A percentile compares a stretch with the other conserved stretches of the same genome.
Evolutionary conservation across 2,888 invertebrate species (phyloP).

Genomic region (Luperina nickerlii): DNA sequence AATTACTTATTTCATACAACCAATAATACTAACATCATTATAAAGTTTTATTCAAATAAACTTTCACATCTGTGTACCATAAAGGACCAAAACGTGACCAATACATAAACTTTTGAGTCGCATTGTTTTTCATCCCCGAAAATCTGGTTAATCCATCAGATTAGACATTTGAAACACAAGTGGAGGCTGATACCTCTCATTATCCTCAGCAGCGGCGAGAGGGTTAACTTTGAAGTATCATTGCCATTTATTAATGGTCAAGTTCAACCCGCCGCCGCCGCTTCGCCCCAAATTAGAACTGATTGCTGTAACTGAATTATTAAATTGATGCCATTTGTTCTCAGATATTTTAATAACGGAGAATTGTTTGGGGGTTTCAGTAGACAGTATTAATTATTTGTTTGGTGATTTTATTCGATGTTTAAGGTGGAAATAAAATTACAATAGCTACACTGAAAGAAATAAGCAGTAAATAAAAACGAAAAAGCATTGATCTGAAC

Average conservation of each 20-base stretch:
- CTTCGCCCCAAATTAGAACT: slow-evolving; percentile 81
- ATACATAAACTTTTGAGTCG: slow-evolving; percentile 39
- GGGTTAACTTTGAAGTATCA: slow-evolving; percentile 90
- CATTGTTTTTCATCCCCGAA: slow-evolving; percentile 49
- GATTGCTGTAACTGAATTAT: slow-evolving; percentile 88
- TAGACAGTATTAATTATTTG: slow-evolving; percentile 32
- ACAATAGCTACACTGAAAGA: background rate
- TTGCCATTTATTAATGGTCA: slow-evolving; percentile 90
- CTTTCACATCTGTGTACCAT: slow-evolving; percentile 3
- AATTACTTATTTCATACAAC: background rate
- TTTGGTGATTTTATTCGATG: background rate
- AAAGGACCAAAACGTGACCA: background rate
- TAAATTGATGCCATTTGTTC: slow-evolving; percentile 86
- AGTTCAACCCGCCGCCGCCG: slow-evolving; percentile 78
- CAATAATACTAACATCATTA: background rate
- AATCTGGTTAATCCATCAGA: slow-evolving; percentile 61
- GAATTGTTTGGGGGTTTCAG: slow-evolving; percentile 56
- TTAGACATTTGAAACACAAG: slow-evolving; percentile 68
- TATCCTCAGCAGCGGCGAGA: slow-evolving; percentile 75
- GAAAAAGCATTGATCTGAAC: too few species aligned
- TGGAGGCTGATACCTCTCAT: slow-evolving; percentile 82
- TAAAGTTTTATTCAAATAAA: background rate
- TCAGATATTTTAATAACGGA: slow-evolving; percentile 67
- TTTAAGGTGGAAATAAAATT: background rate
- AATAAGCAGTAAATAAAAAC: too few species aligned